Evolutionary conservation across 1,140 invertebrate genomes (phyloP).

Genomic region (Sipha flava): DNA sequence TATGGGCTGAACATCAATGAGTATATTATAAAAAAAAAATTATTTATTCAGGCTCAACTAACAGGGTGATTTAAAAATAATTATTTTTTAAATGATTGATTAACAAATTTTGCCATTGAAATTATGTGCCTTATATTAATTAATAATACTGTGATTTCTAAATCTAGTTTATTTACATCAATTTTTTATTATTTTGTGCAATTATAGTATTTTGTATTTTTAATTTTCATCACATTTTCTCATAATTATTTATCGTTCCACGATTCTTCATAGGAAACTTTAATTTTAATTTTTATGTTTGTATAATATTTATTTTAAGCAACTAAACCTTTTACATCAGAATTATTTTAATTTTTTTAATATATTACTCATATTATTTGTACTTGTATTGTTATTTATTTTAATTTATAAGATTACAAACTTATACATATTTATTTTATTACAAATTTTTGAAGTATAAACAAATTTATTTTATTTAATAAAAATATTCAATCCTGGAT

Average conservation of each 20-base stretch:
- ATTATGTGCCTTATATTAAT: constrained; percentile 14
- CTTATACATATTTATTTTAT: too few species aligned
- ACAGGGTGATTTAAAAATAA: not conserved
- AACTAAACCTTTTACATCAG: not conserved
- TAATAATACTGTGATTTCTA: constrained; percentile 26
- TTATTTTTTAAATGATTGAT: not conserved
- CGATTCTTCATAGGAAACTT: not conserved
- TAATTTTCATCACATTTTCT: constrained; percentile 20
- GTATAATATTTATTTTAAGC: not conserved
- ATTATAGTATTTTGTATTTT: constrained; percentile 5
- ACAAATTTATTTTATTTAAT: too few species aligned
- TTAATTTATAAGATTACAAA: too few species aligned
- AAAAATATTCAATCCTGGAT: too few species aligned
- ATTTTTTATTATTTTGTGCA: not conserved
- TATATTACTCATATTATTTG: not conserved
- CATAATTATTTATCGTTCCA: not conserved
- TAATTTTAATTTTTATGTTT: not conserved
- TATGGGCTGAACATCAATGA: not conserved
- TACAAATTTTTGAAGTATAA: too few species aligned
- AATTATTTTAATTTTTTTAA: not conserved
- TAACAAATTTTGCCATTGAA: constrained; percentile 12
- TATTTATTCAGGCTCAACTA: not conserved
- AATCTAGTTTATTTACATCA: constrained; percentile 3
- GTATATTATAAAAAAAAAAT: not conserved
- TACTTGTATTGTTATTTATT: not conserved